Evolutionary conservation across 2,888 invertebrate species (phyloP).

Genomic region (Serripes groenlandicus): DNA sequence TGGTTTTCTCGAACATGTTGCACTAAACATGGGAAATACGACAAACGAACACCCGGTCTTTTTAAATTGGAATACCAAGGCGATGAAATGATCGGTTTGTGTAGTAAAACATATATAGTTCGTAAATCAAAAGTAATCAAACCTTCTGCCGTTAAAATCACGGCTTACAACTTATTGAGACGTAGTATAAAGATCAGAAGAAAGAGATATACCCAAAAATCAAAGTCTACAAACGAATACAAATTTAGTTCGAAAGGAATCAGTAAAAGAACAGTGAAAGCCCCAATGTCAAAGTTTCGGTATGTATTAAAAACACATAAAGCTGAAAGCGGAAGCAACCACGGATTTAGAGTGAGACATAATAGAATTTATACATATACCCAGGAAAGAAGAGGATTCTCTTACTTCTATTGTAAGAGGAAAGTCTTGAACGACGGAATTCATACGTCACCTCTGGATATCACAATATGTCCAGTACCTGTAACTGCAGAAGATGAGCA

Average conservation of each 20-base stretch:
- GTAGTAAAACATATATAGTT: slow-evolving; percentile 58
- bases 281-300: slow-evolving; percentile 43
- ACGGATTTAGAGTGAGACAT: slow-evolving; percentile 36
- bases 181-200: no score
- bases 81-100: no score
- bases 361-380: slow-evolving; percentile 35
- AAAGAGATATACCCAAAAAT: no score
- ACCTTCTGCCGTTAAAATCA: no score
- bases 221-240: no score
- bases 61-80: slow-evolving; percentile 62
- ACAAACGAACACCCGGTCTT: slow-evolving; percentile 45
- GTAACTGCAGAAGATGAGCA: no score
- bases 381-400: slow-evolving; percentile 45
- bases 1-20: slow-evolving; percentile 60
- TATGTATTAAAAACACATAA: slow-evolving; percentile 34
- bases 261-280: slow-evolving; percentile 36
- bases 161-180: no score
- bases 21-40: slow-evolving; percentile 35
- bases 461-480: no score
- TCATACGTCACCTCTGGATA: slow-evolving; percentile 46
- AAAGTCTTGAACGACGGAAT: slow-evolving; percentile 46
- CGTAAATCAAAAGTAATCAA: slow-evolving; percentile 30
- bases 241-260: slow-evolving; percentile 57
- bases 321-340: slow-evolving; percentile 28
- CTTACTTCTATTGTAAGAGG: slow-evolving; percentile 55